Percentiles rank a stretch among this genome's conserved stretches.
Conservation (phyloP, 2,797 vertebrate genomes). For the Eremophila alpestris region DNA sequence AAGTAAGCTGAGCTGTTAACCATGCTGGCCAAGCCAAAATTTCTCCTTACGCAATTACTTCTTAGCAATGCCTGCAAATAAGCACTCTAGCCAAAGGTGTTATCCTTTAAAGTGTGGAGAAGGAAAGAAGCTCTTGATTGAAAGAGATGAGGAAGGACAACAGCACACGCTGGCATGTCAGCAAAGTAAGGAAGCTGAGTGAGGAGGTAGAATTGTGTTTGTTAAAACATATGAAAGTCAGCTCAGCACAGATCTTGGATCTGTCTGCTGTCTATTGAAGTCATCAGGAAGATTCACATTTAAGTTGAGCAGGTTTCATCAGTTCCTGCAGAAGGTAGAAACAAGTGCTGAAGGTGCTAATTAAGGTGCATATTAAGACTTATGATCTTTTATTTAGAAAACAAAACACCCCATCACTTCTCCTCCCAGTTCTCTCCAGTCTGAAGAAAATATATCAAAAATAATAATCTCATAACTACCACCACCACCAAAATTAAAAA, state of each 20-base stretch:
- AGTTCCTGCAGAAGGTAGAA: background rate
- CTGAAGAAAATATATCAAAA: background rate
- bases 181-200: background rate
- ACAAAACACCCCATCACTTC: background rate
- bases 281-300: slow-evolving; percentile 12
- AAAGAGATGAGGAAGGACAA: background rate
- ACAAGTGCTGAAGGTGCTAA: slow-evolving; percentile 32
- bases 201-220: background rate
- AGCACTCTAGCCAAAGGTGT: rapidly evolving
- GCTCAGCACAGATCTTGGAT: background rate
- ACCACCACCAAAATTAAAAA: background rate
- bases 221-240: background rate
- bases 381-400: background rate
- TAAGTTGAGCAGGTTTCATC: slow-evolving; percentile 1
- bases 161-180: background rate
- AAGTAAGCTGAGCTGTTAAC: background rate
- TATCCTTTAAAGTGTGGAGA: background rate
- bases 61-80: background rate
- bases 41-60: background rate
- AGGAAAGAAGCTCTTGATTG: background rate
- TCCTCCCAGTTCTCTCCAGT: background rate
- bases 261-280: background rate
- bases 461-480: background rate
- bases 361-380: background rate
- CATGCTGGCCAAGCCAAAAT: background rate